These are phyloP conservation scores for Drosophila nigrodunni DNA, from an alignment of 1,140 invertebrate genomes.

Conservation along the genomic window DNA sequence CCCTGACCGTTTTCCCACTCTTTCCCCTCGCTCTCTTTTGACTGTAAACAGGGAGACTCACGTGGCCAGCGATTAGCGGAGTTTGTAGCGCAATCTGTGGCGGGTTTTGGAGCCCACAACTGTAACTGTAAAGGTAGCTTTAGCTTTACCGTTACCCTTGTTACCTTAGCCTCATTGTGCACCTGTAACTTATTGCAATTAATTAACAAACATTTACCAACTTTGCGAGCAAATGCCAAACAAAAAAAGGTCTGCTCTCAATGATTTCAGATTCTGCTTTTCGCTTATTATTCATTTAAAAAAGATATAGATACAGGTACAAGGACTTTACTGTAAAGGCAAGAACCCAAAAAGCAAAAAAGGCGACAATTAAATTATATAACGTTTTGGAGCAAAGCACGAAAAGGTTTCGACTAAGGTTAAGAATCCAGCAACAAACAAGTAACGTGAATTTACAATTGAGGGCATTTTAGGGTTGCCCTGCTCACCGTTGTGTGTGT, in stretches of 20 bases:
- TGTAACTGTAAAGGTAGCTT: background rate
- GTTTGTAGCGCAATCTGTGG: constrained; percentile 4
- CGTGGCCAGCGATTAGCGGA: constrained; percentile 37
- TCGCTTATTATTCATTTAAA: constrained; percentile 49
- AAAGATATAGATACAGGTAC: constrained; percentile 10
- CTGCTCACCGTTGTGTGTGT: background rate
- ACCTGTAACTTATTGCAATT: constrained; percentile 54
- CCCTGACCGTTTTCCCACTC: too few species aligned
- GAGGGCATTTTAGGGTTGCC: constrained; percentile 59
- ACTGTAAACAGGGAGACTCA: constrained; percentile 44
- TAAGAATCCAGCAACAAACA: constrained; percentile 22
- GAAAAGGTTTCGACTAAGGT: constrained; percentile 39
- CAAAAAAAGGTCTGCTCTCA: constrained; percentile 13
- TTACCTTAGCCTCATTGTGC: background rate
- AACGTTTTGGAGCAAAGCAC: constrained; percentile 32
- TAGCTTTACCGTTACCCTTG: too few species aligned
- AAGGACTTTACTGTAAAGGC: background rate
- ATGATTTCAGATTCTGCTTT: constrained; percentile 36
- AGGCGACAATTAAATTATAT: constrained; percentile 56
- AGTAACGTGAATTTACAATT: constrained; percentile 53
- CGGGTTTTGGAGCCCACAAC: background rate
- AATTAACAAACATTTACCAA: constrained; percentile 56
- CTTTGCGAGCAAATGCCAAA: constrained; percentile 5
- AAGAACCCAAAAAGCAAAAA: background rate
- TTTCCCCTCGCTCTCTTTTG: constrained; percentile 15